Evolutionary conservation across 2,113 vertebrate species (phyloP), one percentile per base, ranked within the genome.

Genomic region (Grus americana): DNA sequence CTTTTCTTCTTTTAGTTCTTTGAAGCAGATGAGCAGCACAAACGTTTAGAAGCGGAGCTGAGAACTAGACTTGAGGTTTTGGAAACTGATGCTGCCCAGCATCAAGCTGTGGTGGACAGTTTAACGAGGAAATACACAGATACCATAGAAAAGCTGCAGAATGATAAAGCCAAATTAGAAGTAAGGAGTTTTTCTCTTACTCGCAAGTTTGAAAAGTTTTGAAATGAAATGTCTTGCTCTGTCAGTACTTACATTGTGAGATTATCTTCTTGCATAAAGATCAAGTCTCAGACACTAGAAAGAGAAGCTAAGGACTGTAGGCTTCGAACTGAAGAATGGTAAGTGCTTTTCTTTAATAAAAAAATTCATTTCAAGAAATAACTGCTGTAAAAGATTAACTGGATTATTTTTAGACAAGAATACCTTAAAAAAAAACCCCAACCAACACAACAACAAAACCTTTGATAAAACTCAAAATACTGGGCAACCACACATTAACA

Each of bases 301-400:
- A 98, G 98, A 90, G 99, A 99, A 97, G 98, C 99, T 54, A 99
- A 99, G 97, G 99, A 99, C 65, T 99, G 99, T 97, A 98, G 99
- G 90, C 98, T 99, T 95, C 98, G 98, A 97, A 99, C 99, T 12
- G 99, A 99, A 94, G 99, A 99, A 94, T 99, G 99, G 99, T 99
- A 98, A 84, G 93, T 98, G 87, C 65, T 93, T 94, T 95, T 82
- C 79, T 85, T 95, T 94, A 62, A 79, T 90, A 87, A 5, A 66
- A 68, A 67, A 59, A 29, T 23, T 67, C 11, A 15, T 86, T 93
- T 79, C 67, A 95, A 87, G 30, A 42, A 65, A 29, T 95, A n/a
- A 23, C 58, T 90, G 42, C 34, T 88, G 20, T 79, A 36, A 87
- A 83, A 86, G 5, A 44, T 38, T 58, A 55, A 47, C 15, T n/a